Evolutionary conservation across 2,113 vertebrate genomes (phyloP), one percentile per base, ranked within the genome.

Genomic region (Forbesichthys agassizii): DNA sequence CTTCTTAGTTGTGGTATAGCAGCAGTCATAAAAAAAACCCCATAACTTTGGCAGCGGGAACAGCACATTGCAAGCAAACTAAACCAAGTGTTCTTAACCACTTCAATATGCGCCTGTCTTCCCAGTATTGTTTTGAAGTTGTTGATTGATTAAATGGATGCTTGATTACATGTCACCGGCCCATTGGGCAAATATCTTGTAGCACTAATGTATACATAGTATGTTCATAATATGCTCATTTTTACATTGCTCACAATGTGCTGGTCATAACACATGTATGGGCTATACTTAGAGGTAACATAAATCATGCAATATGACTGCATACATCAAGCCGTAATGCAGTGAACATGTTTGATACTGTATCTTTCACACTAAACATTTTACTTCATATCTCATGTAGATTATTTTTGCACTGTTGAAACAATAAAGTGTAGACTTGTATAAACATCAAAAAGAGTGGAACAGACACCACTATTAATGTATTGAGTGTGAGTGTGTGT

Each of bases 381-480:
- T 27, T 27, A 27, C 27, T 27, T 69, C 57, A 76, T 81, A 57
- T 84, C 82, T 74, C 70, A 83, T 73, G 81, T 81, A 75, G 73
- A 81, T 78, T 63, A 58, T 80, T 74, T 84, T 81, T 69, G 84
- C 81, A 87, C 83, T 78, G 79, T 81, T 78, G 79, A 74, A 78
- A 73, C 76, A 90, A 80, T 86, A 88, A 89, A 88, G 64, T 69
- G 68, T 79, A 85, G 71, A 68, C 81, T 73, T 89, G 84, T 89
- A 90, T 83, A 77, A 84, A 79, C 69, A 58, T 51, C 20, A 61
- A 42, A 11, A 53, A 13, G 58, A 51, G 36, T 60, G 27, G 65
- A 71, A 51, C 66, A 66, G 69, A 11, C 33, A 10, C 46, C 33
- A 10, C 46, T 14, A 8, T 42, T 42, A 6, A 8, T 42, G 36